Percentiles rank a stretch among this genome's conserved stretches.
phyloP scores from a whole-genome alignment of 2,113 vertebrate genomes.

The Drymodes brunneopygia region DNA sequence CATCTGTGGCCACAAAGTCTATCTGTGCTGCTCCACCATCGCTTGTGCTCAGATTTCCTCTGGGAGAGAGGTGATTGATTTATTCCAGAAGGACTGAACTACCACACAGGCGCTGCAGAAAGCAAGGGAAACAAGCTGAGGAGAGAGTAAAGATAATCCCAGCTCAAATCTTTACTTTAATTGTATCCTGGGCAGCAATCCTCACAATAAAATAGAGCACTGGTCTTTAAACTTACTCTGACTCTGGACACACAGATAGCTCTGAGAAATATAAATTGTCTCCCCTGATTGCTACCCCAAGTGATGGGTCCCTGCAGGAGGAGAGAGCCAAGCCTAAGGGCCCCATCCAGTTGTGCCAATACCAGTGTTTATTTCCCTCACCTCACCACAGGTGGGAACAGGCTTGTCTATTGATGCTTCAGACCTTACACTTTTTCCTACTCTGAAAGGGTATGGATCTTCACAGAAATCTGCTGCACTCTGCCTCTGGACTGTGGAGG shows the following conservation, averaged over 20 bases:
- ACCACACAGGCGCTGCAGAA: not conserved
- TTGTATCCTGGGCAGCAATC: not conserved
- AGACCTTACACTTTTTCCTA: not conserved
- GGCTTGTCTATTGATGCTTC: not conserved
- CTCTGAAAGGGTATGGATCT: not conserved
- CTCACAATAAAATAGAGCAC: not conserved
- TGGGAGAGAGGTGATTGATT: conserved; percentile 31
- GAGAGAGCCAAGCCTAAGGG: not conserved
- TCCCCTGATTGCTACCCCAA: not conserved
- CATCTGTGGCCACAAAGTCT: not conserved
- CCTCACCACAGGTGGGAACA: not conserved
- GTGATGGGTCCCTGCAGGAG: not conserved
- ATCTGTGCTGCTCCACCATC: not conserved
- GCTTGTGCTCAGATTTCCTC: conserved; percentile 18
- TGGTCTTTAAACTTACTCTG: not conserved
- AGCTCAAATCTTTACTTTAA: not conserved
- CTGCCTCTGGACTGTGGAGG: not conserved
- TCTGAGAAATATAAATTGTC: not conserved
- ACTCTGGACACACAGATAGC: not conserved
- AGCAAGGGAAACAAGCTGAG: not conserved
- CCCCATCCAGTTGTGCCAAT: not conserved
- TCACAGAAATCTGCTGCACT: not conserved
- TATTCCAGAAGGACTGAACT: conserved; percentile 18
- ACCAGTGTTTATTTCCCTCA: not conserved
- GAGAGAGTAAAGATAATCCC: not conserved